phyloP scores from a whole-genome alignment of 2,888 invertebrate species.

The Erebia epiphron region DNA sequence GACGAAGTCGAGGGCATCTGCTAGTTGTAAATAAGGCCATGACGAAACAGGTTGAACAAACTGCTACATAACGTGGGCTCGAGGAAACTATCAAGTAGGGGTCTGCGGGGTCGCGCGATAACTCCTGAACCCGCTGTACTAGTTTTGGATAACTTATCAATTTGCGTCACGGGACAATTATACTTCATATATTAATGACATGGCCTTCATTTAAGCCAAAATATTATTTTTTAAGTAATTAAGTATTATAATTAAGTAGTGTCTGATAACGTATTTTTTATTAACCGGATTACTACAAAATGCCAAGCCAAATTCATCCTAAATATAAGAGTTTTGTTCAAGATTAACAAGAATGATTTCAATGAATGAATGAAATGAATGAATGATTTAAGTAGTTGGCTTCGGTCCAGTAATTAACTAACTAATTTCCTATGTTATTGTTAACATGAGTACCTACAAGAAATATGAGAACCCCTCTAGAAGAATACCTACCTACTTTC shows the following conservation, averaged over 20 bases:
- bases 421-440: no score
- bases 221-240: neutral
- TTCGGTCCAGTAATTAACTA: no score
- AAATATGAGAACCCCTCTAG: no score
- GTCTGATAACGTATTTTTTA: constrained; percentile 3
- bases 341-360: no score
- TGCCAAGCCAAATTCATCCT: no score
- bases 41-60: constrained; percentile 76
- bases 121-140: constrained; percentile 69
- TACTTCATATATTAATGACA: constrained; percentile 44
- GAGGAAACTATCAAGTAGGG: constrained; percentile 58
- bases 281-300: constrained; percentile 2
- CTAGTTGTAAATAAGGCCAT: constrained; percentile 66
- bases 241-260: neutral
- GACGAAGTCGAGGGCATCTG: constrained; percentile 14
- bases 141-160: constrained; percentile 75
- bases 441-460: no score
- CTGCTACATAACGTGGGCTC: constrained; percentile 61
- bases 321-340: no score
- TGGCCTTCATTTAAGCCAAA: constrained; percentile 13
- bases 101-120: constrained; percentile 63
- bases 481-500: no score
- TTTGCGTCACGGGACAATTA: constrained; percentile 69
- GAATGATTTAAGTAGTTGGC: no score
- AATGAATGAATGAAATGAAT: no score